Evolutionary conservation across 2,888 invertebrate species (phyloP).

Genomic region (Melikaiella ostensackeni): DNA sequence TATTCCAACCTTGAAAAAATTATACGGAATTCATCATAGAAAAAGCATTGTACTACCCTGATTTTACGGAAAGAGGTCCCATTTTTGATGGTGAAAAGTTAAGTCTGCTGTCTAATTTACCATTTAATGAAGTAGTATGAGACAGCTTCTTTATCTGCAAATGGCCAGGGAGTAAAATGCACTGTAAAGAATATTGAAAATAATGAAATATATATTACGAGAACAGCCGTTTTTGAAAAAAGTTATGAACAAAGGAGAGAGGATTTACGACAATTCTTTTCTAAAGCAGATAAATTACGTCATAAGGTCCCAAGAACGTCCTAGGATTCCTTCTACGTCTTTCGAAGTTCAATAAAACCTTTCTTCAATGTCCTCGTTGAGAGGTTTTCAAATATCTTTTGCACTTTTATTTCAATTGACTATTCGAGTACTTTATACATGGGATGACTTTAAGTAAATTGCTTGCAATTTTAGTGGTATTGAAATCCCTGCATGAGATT

Average conservation of each 20-base stretch:
- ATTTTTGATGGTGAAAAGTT: too few relatives aligned
- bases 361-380: background rate
- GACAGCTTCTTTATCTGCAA: too few relatives aligned
- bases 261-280: conserved; percentile 19
- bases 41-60: too few relatives aligned
- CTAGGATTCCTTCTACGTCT: background rate
- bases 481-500: background rate
- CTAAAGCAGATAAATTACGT: background rate
- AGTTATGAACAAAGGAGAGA: background rate
- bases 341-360: conserved; percentile 19
- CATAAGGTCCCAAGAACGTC: conserved; percentile 1
- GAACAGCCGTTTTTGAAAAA: background rate
- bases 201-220: background rate
- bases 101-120: too few relatives aligned
- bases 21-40: too few relatives aligned
- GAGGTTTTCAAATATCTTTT: conserved; percentile 12
- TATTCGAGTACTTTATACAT: conserved; percentile 4
- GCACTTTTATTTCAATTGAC: conserved; percentile 13
- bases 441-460: conserved; percentile 9
- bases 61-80: too few relatives aligned
- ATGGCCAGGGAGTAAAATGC: background rate
- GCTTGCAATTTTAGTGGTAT: background rate
- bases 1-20: too few relatives aligned
- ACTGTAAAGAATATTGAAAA: background rate
- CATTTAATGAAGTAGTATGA: too few relatives aligned